Conservation (phyloP, 53 echinoderm and acorn worm species). For the Echinarachnius parma region DNA sequence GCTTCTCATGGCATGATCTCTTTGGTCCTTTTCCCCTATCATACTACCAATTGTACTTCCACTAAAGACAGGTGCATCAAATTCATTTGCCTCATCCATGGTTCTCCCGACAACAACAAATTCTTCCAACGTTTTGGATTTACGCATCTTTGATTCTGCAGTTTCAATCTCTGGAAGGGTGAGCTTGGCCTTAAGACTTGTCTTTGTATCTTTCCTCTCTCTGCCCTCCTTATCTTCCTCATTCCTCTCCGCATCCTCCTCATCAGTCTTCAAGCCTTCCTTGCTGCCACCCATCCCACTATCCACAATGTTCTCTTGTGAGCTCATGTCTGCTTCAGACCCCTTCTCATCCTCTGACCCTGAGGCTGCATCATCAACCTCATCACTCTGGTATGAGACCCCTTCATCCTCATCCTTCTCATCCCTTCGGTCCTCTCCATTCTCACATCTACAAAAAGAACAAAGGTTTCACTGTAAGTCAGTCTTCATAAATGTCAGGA, state of each 20-base stretch:
- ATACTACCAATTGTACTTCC: slow-evolving; percentile 2
- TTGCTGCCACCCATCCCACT: slow-evolving; percentile 46
- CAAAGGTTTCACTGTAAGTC: no score
- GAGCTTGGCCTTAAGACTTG: slow-evolving; percentile 13
- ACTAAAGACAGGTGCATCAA: slow-evolving; percentile 18
- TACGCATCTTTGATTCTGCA: slow-evolving; percentile 47
- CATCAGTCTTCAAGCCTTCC: slow-evolving; percentile 20
- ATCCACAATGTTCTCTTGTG: slow-evolving; percentile 45
- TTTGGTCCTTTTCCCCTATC: slow-evolving; percentile 1
- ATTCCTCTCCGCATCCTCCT: slow-evolving; percentile 29
- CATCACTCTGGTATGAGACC: slow-evolving; percentile 28
- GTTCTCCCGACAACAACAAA: slow-evolving; percentile 66
- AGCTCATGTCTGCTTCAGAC: slow-evolving; percentile 42
- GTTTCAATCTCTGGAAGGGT: slow-evolving; percentile 29
- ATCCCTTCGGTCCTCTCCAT: slow-evolving; percentile 9
- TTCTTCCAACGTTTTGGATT: slow-evolving; percentile 70
- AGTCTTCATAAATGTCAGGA: no score
- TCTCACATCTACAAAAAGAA: no score
- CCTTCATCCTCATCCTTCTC: slow-evolving; percentile 26
- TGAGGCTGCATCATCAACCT: slow-evolving; percentile 6
- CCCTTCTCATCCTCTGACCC: slow-evolving; percentile 36
- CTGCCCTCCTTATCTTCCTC: slow-evolving; percentile 16
- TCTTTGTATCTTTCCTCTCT: slow-evolving; percentile 20
- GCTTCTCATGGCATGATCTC: slow-evolving; percentile 40
- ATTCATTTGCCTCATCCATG: slow-evolving; percentile 22